Evolutionary conservation across 1,140 invertebrate genomes (phyloP).

Genomic region (Platorchestia sp.): DNA sequence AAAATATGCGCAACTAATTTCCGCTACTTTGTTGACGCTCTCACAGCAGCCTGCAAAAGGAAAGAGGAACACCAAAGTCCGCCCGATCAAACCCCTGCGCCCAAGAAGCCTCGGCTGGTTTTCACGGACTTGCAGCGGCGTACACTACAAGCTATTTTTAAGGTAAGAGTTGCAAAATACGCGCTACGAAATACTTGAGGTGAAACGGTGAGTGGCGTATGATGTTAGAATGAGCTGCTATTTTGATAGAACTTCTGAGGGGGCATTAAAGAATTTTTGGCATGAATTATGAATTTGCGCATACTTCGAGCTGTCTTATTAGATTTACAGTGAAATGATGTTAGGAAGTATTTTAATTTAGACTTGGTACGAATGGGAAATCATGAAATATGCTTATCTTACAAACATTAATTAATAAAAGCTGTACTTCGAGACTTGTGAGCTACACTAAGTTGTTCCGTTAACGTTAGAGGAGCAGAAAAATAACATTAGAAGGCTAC

Average conservation of each 20-base stretch:
- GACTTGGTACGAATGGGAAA: no score
- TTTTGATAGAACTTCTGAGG: slow-evolving; percentile 71
- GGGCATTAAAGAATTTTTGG: slow-evolving; percentile 99
- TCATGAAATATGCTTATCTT: no score
- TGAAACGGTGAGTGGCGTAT: slow-evolving; percentile 31
- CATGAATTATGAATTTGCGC: slow-evolving; percentile 92
- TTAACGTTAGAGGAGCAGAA: not conserved
- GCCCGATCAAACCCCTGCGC: slow-evolving; percentile 77
- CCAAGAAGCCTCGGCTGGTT: slow-evolving; percentile 99
- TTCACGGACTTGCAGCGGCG: slow-evolving; percentile 99
- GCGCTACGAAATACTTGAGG: slow-evolving; percentile 99
- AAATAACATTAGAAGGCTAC: no score
- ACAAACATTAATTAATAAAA: not conserved
- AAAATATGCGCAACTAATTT: not conserved
- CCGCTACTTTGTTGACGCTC: not conserved
- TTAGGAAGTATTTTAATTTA: not conserved
- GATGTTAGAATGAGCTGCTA: not conserved
- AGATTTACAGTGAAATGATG: slow-evolving; percentile 18
- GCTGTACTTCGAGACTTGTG: not conserved
- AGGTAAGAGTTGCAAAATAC: slow-evolving; percentile 93
- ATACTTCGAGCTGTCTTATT: slow-evolving; percentile 98
- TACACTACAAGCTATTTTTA: slow-evolving; percentile 99
- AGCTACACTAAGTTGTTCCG: not conserved
- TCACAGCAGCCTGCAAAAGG: slow-evolving; percentile 94
- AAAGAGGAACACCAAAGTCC: slow-evolving; percentile 86